Evolutionary conservation across 1,140 invertebrate species (phyloP).

Genomic region (Aphis gossypii): DNA sequence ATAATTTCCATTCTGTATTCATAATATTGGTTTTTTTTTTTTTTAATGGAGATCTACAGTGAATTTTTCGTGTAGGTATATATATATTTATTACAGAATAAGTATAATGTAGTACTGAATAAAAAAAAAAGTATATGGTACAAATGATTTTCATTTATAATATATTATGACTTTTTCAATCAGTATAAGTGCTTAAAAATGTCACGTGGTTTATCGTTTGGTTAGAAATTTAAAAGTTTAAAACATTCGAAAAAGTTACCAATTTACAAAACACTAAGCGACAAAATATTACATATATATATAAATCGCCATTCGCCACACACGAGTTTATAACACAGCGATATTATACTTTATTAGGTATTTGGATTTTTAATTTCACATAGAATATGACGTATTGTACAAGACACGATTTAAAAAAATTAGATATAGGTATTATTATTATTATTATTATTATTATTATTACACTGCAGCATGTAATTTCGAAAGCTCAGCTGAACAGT

Average conservation of each 20-base stretch:
- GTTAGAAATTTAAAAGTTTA: neutral
- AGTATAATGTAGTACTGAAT: neutral
- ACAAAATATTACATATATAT: neutral
- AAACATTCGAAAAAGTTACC: neutral
- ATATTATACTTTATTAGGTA: too few relatives aligned
- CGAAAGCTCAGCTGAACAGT: neutral
- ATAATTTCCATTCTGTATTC: neutral
- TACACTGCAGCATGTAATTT: neutral
- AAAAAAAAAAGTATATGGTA: neutral
- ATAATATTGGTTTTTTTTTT: neutral
- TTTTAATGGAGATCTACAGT: neutral
- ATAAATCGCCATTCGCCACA: neutral
- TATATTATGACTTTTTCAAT: neutral
- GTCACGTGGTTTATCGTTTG: neutral
- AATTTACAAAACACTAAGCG: neutral
- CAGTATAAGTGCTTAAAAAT: neutral
- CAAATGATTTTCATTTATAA: slow-evolving; percentile 14
- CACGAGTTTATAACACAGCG: neutral
- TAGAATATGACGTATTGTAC: neutral
- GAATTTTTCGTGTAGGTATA: neutral
- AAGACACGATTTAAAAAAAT: too few relatives aligned
- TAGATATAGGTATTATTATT: neutral
- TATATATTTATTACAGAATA: neutral
- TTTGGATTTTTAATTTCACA: neutral
- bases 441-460: neutral